Base-by-base conservation (phyloP, 1,140 invertebrate species). In the Chrysomallon squamiferum region DNA sequence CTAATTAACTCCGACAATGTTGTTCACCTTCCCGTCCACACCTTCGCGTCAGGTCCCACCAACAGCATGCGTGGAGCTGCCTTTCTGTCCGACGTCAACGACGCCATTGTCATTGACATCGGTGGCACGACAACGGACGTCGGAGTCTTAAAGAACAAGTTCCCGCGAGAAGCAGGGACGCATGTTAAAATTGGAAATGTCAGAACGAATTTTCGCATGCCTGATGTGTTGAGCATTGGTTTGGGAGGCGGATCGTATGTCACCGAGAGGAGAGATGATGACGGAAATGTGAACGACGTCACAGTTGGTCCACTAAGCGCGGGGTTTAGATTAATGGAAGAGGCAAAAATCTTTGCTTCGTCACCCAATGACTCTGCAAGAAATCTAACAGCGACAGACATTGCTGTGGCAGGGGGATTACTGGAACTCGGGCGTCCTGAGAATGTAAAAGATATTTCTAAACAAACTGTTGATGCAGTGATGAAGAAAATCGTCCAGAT, bases 41-140 rank as follows among this genome's bases (percentile, higher is more conserved):
- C 79, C 1, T 83, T 83, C 70, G 78, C 81, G n/a, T 83, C 79
- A 20, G 82, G 50, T 18, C 74, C 82, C 1, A 84, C 82, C 56
- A 84, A 84, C 56, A 80, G 77, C 56, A 84, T 84, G 81, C 70
- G 78, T n/a, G 82, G 82, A 6, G 81, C 82, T 4, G 79, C 78
- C 3, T 84, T 75, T 52, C 59, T 84, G 22, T 78, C 74, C 18
- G 73, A 74, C 5, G 41, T 75, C 1, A 72, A 74, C 41, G 71
- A 82, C 54, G 80, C 75, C 6, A 62, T 84, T 22, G 81, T 83
- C n/a, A 65, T 82, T 13, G 82, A 84, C 68, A 81, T 84, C 47
- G 82, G 82, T 9, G 82, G 82, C 7, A 84, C 82, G 4, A 80
- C 73, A 2, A 76, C 76, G 0, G 82, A 84, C 60, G 73, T 81